Conservation (phyloP, 1,140 invertebrate genomes). For the Pogonomyrmex californicus region DNA sequence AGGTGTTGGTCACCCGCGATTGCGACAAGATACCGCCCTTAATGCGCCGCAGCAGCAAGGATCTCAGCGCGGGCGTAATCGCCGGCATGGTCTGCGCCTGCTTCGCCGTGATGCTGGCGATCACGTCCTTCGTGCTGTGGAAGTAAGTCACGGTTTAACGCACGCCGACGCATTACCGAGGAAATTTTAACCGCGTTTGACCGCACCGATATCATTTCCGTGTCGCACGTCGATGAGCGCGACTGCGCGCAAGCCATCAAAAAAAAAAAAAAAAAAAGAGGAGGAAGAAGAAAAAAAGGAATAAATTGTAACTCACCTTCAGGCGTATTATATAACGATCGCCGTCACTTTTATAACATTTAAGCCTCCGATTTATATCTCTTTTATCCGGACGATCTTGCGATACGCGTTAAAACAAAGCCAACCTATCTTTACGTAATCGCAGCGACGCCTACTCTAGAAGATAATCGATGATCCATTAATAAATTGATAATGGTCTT, state of each 20-base stretch:
- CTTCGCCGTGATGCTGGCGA: slow-evolving; percentile 90
- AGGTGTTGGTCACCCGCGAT: slow-evolving; percentile 90
- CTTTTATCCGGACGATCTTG: slow-evolving; percentile 2
- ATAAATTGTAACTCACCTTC: not conserved
- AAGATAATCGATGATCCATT: not conserved
- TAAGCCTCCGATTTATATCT: not conserved
- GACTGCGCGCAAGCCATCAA: not conserved
- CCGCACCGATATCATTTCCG: slow-evolving; percentile 18
- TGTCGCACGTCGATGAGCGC: not conserved
- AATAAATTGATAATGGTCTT: not conserved
- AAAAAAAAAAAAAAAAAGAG: not conserved
- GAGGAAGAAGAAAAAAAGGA: not conserved
- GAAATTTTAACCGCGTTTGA: slow-evolving; percentile 15
- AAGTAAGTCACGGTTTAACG: slow-evolving; percentile 88
- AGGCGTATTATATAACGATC: not conserved
- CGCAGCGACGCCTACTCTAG: no score
- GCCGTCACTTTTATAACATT: not conserved
- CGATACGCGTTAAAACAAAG: slow-evolving; percentile 1
- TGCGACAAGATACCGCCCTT: slow-evolving; percentile 90
- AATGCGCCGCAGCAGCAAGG: slow-evolving; percentile 87
- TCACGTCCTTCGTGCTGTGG: slow-evolving; percentile 92
- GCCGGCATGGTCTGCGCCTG: slow-evolving; percentile 92
- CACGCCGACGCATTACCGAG: not conserved
- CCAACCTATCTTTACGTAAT: not conserved
- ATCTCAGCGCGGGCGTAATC: slow-evolving; percentile 91